These are phyloP conservation scores for Lacerta agilis DNA, from an alignment of 2,797 vertebrate species.

Conservation along the genomic window DNA sequence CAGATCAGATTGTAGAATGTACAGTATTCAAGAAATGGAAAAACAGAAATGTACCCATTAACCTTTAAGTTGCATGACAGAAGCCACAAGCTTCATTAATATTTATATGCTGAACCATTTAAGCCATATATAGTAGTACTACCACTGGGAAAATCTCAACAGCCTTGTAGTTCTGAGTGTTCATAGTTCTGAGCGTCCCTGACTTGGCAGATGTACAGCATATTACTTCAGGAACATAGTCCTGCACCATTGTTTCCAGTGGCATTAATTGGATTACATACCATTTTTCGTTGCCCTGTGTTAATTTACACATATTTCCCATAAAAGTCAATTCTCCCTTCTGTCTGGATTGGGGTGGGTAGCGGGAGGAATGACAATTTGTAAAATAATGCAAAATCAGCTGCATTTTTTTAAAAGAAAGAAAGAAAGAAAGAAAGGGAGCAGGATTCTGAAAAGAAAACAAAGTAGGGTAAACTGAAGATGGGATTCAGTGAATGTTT, in stretches of 20 bases:
- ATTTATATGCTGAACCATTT: conserved; percentile 70
- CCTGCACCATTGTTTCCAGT: neutral
- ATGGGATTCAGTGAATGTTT: neutral
- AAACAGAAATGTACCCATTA: conserved; percentile 71
- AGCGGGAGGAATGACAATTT: neutral
- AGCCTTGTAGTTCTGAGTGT: conserved; percentile 26
- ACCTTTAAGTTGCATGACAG: conserved; percentile 74
- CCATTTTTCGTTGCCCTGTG: neutral
- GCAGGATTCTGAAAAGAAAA: neutral
- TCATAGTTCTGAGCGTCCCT: conserved; percentile 37
- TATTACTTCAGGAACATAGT: neutral
- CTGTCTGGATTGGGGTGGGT: no score
- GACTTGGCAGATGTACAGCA: conserved; percentile 39
- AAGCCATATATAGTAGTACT: conserved; percentile 46
- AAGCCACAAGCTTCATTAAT: conserved; percentile 73
- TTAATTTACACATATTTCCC: neutral
- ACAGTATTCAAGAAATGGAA: conserved; percentile 58
- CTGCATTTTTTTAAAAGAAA: neutral
- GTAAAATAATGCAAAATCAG: neutral
- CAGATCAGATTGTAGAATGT: conserved; percentile 61
- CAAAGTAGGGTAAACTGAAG: neutral
- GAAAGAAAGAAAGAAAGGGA: no score
- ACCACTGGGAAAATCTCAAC: conserved; percentile 50
- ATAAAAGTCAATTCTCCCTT: neutral
- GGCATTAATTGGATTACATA: neutral